Percentiles rank a stretch among this genome's conserved stretches.
Evolutionary conservation across 2,888 invertebrate species (phyloP).

Genomic region (Lochmaea capreae): DNA sequence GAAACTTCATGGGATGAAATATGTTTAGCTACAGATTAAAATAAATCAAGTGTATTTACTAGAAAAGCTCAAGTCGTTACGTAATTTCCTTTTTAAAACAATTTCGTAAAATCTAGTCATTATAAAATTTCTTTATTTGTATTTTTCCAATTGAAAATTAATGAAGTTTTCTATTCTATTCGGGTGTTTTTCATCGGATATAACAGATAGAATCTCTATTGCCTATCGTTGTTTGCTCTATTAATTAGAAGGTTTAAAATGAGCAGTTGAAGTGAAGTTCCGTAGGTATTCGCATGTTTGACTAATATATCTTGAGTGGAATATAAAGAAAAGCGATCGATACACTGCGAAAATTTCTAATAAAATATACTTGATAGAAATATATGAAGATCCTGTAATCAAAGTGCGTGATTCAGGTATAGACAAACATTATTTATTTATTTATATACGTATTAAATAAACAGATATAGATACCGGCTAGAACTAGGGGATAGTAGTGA

Average conservation of each 20-base stretch:
- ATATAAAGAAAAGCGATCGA: neutral
- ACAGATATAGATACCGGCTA: no score
- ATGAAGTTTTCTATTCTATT: neutral
- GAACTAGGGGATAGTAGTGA: no score
- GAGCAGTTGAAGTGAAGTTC: slow-evolving; percentile 10
- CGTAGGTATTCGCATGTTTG: slow-evolving; percentile 10
- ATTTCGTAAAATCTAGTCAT: neutral
- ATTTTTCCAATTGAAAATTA: no score
- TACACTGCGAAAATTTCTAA: neutral
- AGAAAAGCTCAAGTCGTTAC: neutral
- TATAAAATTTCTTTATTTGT: neutral
- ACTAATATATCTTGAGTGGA: slow-evolving; percentile 7
- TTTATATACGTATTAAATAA: no score
- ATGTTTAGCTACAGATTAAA: neutral
- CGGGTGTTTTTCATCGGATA: neutral
- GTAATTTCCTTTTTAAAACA: slow-evolving; percentile 5
- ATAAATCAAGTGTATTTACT: slow-evolving; percentile 10
- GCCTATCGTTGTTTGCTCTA: neutral
- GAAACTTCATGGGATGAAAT: slow-evolving; percentile 3
- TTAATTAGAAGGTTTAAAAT: slow-evolving; percentile 9
- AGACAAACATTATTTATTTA: no score
- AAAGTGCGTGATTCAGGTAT: no score
- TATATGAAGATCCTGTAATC: no score
- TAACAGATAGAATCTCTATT: neutral
- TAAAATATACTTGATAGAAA: no score